Percentiles rank a stretch among this genome's conserved stretches.
phyloP scores from a whole-genome alignment of 2,888 invertebrate species.

The Parochlus steinenii region DNA sequence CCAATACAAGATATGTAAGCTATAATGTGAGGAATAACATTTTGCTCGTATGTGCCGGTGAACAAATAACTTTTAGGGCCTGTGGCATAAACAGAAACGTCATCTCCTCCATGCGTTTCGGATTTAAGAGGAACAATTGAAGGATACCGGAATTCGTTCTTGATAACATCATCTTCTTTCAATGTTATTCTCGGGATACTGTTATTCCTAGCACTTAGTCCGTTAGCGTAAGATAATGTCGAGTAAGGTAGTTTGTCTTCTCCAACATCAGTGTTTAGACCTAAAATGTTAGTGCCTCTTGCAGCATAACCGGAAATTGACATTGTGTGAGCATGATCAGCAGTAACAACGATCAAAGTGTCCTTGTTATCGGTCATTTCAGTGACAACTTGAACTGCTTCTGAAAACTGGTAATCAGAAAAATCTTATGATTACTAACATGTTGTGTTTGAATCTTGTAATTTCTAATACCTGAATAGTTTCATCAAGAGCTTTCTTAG shows the following conservation, averaged over 20 bases:
- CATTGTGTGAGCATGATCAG: conserved; percentile 59
- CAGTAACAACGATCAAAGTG: conserved; percentile 54
- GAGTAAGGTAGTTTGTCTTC: conserved; percentile 44
- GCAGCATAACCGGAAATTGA: conserved; percentile 37
- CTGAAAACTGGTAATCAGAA: no score
- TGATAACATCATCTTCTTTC: conserved; percentile 14
- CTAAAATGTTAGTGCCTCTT: conserved; percentile 33
- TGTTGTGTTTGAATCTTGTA: conserved; percentile 38
- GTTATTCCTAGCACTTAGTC: conserved; percentile 35
- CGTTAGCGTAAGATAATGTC: conserved; percentile 58
- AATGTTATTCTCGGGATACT: conserved; percentile 2
- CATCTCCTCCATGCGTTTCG: conserved; percentile 65
- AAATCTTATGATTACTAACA: conserved; percentile 54
- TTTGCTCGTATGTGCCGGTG: conserved; percentile 63
- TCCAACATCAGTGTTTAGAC: conserved; percentile 28
- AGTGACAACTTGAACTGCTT: conserved; percentile 41
- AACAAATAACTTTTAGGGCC: conserved; percentile 72
- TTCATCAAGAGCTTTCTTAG: conserved; percentile 56
- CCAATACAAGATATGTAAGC: conserved; percentile 60
- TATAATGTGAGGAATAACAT: conserved; percentile 58
- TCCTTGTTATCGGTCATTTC: conserved; percentile 39
- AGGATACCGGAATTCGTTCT: conserved; percentile 32
- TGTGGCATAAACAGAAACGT: conserved; percentile 57
- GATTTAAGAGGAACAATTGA: conserved; percentile 37
- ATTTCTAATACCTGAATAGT: conserved; percentile 56